phyloP scores from a whole-genome alignment of 2,113 vertebrate genomes.

The Pachyramphus minor region DNA sequence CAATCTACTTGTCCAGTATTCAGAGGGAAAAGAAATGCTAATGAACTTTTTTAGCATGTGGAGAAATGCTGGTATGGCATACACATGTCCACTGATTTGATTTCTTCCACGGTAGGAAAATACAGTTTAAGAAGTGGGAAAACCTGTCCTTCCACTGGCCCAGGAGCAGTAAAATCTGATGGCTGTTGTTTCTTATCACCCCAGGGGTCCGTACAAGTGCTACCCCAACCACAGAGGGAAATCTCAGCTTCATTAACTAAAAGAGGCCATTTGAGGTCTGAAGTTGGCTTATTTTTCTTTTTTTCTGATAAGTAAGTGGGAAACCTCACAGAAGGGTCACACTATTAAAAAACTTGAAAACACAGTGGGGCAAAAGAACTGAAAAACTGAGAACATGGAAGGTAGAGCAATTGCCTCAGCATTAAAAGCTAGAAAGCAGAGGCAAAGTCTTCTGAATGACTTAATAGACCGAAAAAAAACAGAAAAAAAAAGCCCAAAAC shows the following conservation, averaged over 20 bases:
- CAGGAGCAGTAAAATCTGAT: not conserved
- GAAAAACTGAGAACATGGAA: not conserved
- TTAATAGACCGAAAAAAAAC: not conserved
- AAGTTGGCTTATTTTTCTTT: not conserved
- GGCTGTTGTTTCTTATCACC: not conserved
- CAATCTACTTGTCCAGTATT: not conserved
- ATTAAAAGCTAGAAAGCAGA: not conserved
- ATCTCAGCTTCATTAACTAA: not conserved
- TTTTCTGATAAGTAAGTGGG: not conserved
- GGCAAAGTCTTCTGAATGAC: not conserved
- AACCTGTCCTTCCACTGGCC: not conserved
- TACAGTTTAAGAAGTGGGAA: not conserved
- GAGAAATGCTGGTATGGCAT: not conserved
- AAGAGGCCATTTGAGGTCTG: not conserved
- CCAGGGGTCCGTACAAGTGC: not conserved
- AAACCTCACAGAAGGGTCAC: not conserved
- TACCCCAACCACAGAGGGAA: not conserved
- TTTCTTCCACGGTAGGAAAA: not conserved
- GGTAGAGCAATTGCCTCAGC: not conserved
- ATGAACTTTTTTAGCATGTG: not conserved
- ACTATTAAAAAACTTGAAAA: not conserved
- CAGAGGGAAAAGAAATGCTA: not conserved
- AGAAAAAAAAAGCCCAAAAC: not conserved
- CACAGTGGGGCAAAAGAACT: fast-evolving
- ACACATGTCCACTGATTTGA: not conserved